Base-by-base conservation (phyloP, 2,888 invertebrate species). In the Synergus gifuensis region DNA sequence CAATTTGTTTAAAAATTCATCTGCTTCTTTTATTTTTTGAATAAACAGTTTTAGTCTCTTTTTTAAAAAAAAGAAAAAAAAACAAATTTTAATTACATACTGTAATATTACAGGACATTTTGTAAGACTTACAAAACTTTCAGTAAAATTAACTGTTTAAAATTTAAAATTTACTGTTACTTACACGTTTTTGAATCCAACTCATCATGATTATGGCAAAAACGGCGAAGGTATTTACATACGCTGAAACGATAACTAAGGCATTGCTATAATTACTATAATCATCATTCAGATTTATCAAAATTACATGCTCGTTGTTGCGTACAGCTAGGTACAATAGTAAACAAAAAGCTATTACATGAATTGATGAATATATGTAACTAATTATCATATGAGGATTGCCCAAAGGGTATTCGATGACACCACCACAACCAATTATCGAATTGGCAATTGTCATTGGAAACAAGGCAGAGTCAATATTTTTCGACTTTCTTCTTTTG, bases 391-490 rank as follows among this genome's bases (percentile, higher is more conserved):
- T 4, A 16, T 67, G 22, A 46, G 67, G 44, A 44, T 9, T 18
- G 7, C 22, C 44, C 18, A 46, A 22, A 18, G 67, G 46, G 12
- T 44, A 40, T 67, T 46, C 44, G n/a, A 67, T 22, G 11, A 46
- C n/a, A 42, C 44, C 66, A 22, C 42, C 14, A 60, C 18, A 60
- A 14, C 67, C 67, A 18, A 67, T 67, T 44, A 67, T 22, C 28
- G 44, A 60, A 18, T 18, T 80, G 40, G 46, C 1, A n/a, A 49
- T 67, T 16, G 11, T 78, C 16, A 73, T 18, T 40, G 64, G 42
- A 22, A 49, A n/a, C 22, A 63, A 42, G 12, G 78, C 69, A n/a
- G 63, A 36, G 1, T 78, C 18, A 28, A 78, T 22, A 36, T 73
- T 67, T 42, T 67, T 60, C 46, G 46, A 16, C 18, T 14, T 40